phyloP scores from a whole-genome alignment of 2,888 invertebrate species.

The Apotomis betuletana region DNA sequence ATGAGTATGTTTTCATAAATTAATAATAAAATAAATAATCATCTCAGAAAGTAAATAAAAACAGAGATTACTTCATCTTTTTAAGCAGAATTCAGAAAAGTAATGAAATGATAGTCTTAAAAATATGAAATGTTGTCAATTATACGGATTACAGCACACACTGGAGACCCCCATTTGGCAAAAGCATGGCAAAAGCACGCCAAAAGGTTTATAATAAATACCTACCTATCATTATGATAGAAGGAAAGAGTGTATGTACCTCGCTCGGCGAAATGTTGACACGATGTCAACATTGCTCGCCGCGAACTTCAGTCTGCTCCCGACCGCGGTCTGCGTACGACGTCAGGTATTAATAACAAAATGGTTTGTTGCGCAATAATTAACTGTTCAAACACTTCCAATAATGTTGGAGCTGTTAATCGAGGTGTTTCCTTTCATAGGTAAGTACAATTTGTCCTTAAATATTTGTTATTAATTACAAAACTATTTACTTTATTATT shows the following conservation, averaged over 20 bases:
- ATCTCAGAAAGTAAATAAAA: too few relatives aligned
- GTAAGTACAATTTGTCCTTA: slow-evolving; percentile 12
- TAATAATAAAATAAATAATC: too few relatives aligned
- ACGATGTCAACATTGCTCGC: background rate
- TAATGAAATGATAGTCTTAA: too few relatives aligned
- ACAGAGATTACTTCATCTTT: too few relatives aligned
- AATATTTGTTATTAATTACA: slow-evolving; percentile 9
- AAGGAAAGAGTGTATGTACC: background rate
- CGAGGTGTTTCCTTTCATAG: slow-evolving; percentile 7
- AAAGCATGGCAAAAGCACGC: too few relatives aligned
- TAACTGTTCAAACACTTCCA: slow-evolving; percentile 4
- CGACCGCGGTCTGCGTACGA: slow-evolving; percentile 1
- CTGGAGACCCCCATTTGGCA: too few relatives aligned
- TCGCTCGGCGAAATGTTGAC: background rate
- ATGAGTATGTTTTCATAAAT: too few relatives aligned
- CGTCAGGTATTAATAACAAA: slow-evolving; percentile 2
- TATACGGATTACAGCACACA: too few relatives aligned
- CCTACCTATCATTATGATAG: background rate
- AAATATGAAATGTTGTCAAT: too few relatives aligned
- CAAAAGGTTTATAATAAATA: too few relatives aligned
- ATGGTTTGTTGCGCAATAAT: slow-evolving; percentile 4
- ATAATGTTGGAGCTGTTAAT: slow-evolving; percentile 5
- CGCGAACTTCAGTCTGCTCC: background rate
- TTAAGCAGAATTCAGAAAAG: too few relatives aligned
- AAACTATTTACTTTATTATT: background rate